Percentiles rank a stretch among this genome's conserved stretches.
These are phyloP conservation scores for Campoplex nolae DNA, from an alignment of 2,888 invertebrate genomes.

Conservation along the genomic window DNA sequence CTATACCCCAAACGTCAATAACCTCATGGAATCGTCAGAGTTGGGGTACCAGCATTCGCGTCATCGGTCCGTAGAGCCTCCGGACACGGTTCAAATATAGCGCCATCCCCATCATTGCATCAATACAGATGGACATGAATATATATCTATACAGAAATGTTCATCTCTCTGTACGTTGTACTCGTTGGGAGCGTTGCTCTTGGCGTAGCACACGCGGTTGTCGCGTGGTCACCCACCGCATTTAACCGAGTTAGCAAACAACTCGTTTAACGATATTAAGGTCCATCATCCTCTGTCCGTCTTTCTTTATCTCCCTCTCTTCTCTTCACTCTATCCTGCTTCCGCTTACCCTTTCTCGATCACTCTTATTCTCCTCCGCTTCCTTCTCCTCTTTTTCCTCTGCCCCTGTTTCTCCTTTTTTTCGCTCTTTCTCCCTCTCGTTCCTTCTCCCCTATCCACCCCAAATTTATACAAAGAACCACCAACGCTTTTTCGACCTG, in stretches of 20 bases:
- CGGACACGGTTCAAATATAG: constrained; percentile 59
- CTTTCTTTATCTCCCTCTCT: constrained; percentile 24
- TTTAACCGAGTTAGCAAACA: constrained; percentile 84
- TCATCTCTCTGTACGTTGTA: constrained; percentile 18
- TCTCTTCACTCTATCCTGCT: background rate
- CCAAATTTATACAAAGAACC: constrained; percentile 4
- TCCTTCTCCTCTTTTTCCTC: background rate
- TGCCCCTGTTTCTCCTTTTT: constrained; percentile 6
- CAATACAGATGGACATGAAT: background rate
- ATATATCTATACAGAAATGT: constrained; percentile 8
- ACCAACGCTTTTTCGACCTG: constrained; percentile 47
- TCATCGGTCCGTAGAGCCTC: constrained; percentile 55
- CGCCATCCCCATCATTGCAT: constrained; percentile 40
- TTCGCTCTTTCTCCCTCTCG: constrained; percentile 2
- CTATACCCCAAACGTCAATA: constrained; percentile 83
- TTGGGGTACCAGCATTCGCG: constrained; percentile 58
- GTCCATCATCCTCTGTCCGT: constrained; percentile 66
- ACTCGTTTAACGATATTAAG: constrained; percentile 84
- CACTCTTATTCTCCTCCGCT: background rate
- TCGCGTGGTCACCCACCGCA: constrained; percentile 73
- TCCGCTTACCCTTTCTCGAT: background rate
- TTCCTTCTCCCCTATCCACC: background rate
- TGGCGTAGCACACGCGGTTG: constrained; percentile 74
- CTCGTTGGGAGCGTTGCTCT: constrained; percentile 63
- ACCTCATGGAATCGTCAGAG: constrained; percentile 83